phyloP scores from a whole-genome alignment of 2,113 vertebrate species.

The Solea solea region DNA sequence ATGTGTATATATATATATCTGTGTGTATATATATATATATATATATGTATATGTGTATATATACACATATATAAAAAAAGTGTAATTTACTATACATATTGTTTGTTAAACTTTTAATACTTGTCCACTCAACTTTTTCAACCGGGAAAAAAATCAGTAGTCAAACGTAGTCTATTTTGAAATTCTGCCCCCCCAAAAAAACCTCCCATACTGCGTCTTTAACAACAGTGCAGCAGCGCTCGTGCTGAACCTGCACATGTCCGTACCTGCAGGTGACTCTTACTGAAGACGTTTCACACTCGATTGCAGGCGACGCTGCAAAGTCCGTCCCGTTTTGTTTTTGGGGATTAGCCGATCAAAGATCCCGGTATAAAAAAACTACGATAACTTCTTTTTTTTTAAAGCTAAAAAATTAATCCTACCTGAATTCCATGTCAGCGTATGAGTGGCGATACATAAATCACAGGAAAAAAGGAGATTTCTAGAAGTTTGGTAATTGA shows the following conservation, averaged over 20 bases:
- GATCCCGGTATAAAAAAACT: constrained; percentile 1
- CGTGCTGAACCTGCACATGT: constrained; percentile 51
- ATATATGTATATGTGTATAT: no score
- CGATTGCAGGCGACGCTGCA: not conserved
- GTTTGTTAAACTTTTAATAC: no score
- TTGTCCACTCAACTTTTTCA: no score
- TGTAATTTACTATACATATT: no score
- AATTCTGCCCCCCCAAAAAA: no score
- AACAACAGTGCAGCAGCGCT: not conserved
- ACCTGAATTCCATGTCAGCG: not conserved
- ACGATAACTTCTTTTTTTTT: not conserved
- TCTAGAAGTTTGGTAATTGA: not conserved
- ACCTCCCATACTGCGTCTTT: constrained; percentile 11
- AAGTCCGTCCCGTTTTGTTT: not conserved
- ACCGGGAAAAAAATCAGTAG: no score
- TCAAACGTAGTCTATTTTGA: no score
- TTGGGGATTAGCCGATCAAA: constrained; percentile 14
- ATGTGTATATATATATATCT: no score
- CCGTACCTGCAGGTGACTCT: constrained; percentile 35
- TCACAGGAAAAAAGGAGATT: not conserved
- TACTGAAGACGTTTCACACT: not conserved
- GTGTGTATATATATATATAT: no score
- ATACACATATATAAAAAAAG: no score
- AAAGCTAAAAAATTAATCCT: not conserved
- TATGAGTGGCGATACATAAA: not conserved